Percentiles rank a stretch among this genome's conserved stretches.
phyloP scores from a whole-genome alignment of 2,888 invertebrate species.

The Hirtodrosophila cameraria region DNA sequence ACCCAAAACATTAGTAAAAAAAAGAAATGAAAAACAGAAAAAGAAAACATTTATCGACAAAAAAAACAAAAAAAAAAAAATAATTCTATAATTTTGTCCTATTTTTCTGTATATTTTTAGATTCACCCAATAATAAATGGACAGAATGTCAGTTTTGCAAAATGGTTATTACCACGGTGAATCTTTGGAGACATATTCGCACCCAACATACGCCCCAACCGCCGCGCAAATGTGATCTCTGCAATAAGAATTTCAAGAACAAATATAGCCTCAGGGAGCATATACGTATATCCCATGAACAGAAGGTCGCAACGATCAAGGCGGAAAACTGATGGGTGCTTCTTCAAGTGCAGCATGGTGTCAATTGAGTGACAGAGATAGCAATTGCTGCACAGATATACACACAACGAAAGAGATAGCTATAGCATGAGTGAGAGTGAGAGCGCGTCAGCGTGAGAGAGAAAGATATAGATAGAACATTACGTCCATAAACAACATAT shows the following conservation, averaged over 20 bases:
- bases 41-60: too few relatives aligned
- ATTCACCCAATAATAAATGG: constrained; percentile 85
- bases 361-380: constrained; percentile 29
- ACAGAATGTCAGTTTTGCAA: constrained; percentile 85
- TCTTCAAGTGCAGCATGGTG: constrained; percentile 60
- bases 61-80: constrained; percentile 25
- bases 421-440: constrained; percentile 1
- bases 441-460: background rate
- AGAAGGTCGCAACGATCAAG: constrained; percentile 81
- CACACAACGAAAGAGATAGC: background rate
- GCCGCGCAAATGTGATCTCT: constrained; percentile 84
- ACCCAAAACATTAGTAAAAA: constrained; percentile 1
- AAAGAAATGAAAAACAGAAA: constrained; percentile 19
- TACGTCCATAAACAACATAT: constrained; percentile 41
- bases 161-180: constrained; percentile 85
- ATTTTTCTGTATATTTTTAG: constrained; percentile 84
- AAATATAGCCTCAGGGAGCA: constrained; percentile 84
- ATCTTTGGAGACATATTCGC: constrained; percentile 85
- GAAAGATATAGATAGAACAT: constrained; percentile 21
- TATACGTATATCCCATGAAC: constrained; percentile 84
- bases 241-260: constrained; percentile 84
- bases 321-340: constrained; percentile 81
- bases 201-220: constrained; percentile 84
- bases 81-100: constrained; percentile 56
- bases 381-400: background rate